These are phyloP conservation scores for Musca vetustissima DNA, from an alignment of 1,140 invertebrate species.

Conservation along the genomic window DNA sequence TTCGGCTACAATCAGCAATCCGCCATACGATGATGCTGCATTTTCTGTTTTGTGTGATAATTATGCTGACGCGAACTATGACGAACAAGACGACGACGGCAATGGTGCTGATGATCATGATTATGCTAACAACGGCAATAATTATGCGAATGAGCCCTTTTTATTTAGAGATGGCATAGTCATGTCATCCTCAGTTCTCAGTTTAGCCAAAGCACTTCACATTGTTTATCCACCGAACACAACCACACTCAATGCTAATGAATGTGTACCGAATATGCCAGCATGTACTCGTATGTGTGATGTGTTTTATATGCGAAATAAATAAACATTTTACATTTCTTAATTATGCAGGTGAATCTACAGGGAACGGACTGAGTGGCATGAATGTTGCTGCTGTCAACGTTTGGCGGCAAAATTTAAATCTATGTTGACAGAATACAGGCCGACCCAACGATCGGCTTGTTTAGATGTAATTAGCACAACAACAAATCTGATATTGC, in stretches of 20 bases:
- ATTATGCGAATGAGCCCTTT: slow-evolving; percentile 6
- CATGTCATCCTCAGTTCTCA: too few species aligned
- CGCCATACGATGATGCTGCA: not conserved
- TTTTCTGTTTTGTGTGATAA: not conserved
- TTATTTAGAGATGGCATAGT: too few species aligned
- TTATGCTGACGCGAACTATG: not conserved
- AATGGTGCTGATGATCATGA: not conserved
- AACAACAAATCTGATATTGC: too few species aligned
- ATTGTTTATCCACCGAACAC: too few species aligned
- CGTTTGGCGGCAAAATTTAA: too few species aligned
- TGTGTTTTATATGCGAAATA: too few species aligned
- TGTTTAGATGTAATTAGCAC: too few species aligned
- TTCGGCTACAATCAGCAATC: not conserved
- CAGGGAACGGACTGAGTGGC: not conserved
- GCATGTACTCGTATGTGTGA: not conserved
- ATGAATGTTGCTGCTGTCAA: too few species aligned
- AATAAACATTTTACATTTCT: slow-evolving; percentile 1
- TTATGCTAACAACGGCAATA: slow-evolving; percentile 16
- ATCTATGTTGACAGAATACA: too few species aligned
- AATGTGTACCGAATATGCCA: not conserved
- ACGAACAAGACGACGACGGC: too few species aligned
- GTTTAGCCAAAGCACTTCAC: too few species aligned
- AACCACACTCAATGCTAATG: not conserved
- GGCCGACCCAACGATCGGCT: too few species aligned
- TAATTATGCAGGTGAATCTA: slow-evolving; percentile 13